phyloP scores from a whole-genome alignment of 2,888 invertebrate genomes.

The Dasysyrphus albostriatus region DNA sequence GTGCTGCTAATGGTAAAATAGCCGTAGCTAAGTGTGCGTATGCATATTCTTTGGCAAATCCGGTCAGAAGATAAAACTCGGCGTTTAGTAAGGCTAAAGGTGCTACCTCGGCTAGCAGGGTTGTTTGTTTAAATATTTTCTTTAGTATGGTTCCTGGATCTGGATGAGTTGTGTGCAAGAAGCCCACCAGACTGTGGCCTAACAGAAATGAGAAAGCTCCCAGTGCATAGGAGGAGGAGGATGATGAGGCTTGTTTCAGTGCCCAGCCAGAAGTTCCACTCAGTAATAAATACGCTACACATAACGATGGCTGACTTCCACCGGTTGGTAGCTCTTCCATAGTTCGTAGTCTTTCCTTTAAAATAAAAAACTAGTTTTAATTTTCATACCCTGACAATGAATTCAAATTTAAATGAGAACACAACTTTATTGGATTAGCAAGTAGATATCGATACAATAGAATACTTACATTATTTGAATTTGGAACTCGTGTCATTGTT shows the following conservation, averaged over 20 bases:
- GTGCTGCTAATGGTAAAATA: slow-evolving; percentile 58
- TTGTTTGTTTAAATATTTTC: slow-evolving; percentile 48
- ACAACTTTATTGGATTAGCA: neutral
- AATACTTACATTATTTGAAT: slow-evolving; percentile 31
- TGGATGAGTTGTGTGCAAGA: slow-evolving; percentile 70
- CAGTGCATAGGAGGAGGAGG: slow-evolving; percentile 45
- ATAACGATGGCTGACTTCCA: slow-evolving; percentile 56
- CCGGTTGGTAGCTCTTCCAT: slow-evolving; percentile 58
- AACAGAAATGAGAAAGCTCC: slow-evolving; percentile 75
- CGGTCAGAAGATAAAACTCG: slow-evolving; percentile 61
- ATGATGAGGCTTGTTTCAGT: slow-evolving; percentile 40
- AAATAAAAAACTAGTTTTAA: slow-evolving; percentile 5
- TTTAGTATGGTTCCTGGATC: slow-evolving; percentile 33
- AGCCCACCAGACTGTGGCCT: slow-evolving; percentile 75
- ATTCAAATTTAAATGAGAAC: slow-evolving; percentile 14
- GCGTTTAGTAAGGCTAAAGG: slow-evolving; percentile 73
- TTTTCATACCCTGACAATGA: slow-evolving; percentile 20
- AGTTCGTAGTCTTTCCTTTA: slow-evolving; percentile 39
- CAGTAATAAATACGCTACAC: slow-evolving; percentile 75
- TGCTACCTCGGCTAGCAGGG: slow-evolving; percentile 68
- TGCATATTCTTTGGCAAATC: slow-evolving; percentile 33
- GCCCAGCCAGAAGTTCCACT: slow-evolving; percentile 77
- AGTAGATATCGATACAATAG: neutral
- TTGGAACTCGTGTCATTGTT: slow-evolving; percentile 33
- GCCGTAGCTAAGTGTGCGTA: slow-evolving; percentile 58